Percentiles rank a stretch among this genome's conserved stretches.
These are phyloP conservation scores for Stratiomys singularior DNA, from an alignment of 2,888 invertebrate species.

Conservation along the genomic window DNA sequence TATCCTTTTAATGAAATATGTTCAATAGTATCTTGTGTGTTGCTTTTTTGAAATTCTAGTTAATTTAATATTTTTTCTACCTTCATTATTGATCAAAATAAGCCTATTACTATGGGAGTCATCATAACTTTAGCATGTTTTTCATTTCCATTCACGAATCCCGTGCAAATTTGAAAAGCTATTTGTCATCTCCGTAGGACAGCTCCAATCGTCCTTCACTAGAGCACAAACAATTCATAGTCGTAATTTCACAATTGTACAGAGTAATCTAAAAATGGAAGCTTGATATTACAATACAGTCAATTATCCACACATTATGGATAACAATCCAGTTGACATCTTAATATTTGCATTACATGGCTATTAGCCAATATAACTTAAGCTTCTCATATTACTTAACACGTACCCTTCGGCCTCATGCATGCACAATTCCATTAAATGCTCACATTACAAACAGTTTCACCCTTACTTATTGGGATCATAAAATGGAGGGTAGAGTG, in stretches of 20 bases:
- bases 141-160: no score
- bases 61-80: no score
- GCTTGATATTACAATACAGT: background rate
- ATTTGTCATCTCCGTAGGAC: no score
- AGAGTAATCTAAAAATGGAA: background rate
- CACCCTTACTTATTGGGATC: conserved; percentile 31
- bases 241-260: no score
- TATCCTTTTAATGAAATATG: no score
- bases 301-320: conserved; percentile 47
- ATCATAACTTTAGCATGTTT: no score
- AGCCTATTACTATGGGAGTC: no score
- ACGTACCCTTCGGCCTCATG: conserved; percentile 34
- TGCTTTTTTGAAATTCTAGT: background rate
- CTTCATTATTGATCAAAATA: no score
- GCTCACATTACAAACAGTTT: conserved; percentile 49
- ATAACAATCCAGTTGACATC: conserved; percentile 47
- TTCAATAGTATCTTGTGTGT: background rate
- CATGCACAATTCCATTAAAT: conserved; percentile 44
- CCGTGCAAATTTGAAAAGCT: no score
- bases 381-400: conserved; percentile 49
- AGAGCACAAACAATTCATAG: no score
- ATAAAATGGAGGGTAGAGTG: conserved; percentile 36
- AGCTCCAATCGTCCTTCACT: no score
- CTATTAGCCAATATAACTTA: conserved; percentile 46
- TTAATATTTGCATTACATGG: conserved; percentile 52